Evolutionary conservation across 2,797 vertebrate genomes (phyloP), one percentile per base, ranked within the genome.

Genomic region (Paedocypris micromegethes): DNA sequence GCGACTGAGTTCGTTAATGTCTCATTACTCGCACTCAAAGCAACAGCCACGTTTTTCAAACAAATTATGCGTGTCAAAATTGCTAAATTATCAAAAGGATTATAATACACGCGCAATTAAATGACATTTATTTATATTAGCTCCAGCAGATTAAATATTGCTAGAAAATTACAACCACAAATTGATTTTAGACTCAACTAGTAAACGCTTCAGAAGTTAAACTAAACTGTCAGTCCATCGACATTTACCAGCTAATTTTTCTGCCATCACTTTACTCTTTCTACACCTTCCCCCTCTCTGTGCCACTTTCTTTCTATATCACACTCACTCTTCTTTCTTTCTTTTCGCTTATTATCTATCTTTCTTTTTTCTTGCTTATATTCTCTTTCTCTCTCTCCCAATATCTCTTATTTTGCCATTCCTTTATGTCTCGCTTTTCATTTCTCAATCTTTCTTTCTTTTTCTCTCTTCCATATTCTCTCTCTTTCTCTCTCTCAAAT

Each of bases 401-500:
- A 38, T 44, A 7, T 51, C 58, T 66, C 60, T 54, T 23, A 23
- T 23, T 23, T 23, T 23, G 23, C 23, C 23, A 23, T 23, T 23
- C 23, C 4, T 8, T 46, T 65, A 49, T 65, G 49, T 58, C 43
- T 23, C 23, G 23, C 23, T 23, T 23, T 23, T 23, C 23, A 23
- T 23, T 23, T 23, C 23, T 23, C 23, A 23, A 23, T 23, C 72
- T 40, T 6, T 38, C 58, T 58, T 6, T 62, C 54, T 78, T 55
- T 70, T 64, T 40, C 53, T 70, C 82, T 79, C 75, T 58, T 79
- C 83, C 80, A 75, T 78, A 40, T 65, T 73, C 71, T 79, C 70
- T 60, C 79, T 86, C 85, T 73, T 71, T 84, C 80, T 69, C 7
- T 52, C 43, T 83, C 76, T 85, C 82, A 68, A 72, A 82, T 85